Conservation (phyloP, 2,888 invertebrate species). For the Atethmia centrago region DNA sequence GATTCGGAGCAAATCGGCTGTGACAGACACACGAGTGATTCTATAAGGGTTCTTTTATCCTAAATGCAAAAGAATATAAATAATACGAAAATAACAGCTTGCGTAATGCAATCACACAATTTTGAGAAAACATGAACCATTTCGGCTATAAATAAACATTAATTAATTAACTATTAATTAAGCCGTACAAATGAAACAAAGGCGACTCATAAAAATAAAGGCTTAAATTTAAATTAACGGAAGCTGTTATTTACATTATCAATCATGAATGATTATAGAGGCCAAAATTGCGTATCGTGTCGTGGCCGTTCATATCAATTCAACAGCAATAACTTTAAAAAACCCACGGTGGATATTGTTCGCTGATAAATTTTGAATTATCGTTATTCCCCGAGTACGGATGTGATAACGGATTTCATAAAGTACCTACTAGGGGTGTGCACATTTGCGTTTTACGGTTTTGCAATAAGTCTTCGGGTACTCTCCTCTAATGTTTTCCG, state of each 20-base stretch:
- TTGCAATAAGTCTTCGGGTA: conserved; percentile 37
- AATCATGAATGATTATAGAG: conserved; percentile 57
- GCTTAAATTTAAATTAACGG: conserved; percentile 39
- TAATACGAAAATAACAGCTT: not conserved
- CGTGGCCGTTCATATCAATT: conserved; percentile 65
- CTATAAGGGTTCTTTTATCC: too few species aligned
- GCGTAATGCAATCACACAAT: not conserved
- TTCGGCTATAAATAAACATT: conserved; percentile 19
- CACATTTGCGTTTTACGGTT: conserved; percentile 46
- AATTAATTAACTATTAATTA: conserved; percentile 10
- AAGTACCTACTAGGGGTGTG: conserved; percentile 45
- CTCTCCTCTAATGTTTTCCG: conserved; percentile 41
- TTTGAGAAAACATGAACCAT: conserved; percentile 8
- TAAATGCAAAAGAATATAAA: not conserved
- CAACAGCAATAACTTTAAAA: conserved; percentile 65
- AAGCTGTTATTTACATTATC: conserved; percentile 54
- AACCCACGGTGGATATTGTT: conserved; percentile 47
- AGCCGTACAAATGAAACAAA: conserved; percentile 17
- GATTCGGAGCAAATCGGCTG: too few species aligned
- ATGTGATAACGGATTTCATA: conserved; percentile 55
- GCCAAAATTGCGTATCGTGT: conserved; percentile 47
- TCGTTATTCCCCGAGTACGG: conserved; percentile 50
- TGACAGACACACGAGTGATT: too few species aligned
- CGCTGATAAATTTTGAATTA: conserved; percentile 69
- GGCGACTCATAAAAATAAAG: conserved; percentile 18